Conservation (phyloP, 1,140 invertebrate species). For the Drosophila jambulina region DNA sequence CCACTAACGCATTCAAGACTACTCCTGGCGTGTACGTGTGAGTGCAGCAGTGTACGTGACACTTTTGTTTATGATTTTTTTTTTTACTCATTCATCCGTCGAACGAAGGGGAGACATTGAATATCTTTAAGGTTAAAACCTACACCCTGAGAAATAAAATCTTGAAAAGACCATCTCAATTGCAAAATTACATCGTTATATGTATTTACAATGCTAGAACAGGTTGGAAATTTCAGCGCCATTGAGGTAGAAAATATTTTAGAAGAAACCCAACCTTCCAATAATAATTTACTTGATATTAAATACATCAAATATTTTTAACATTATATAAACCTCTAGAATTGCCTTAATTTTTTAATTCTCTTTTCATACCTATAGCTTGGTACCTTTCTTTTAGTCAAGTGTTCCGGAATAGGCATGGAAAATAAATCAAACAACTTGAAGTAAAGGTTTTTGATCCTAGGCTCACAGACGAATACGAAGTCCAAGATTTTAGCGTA, state of each 20-base stretch:
- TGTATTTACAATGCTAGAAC: not conserved
- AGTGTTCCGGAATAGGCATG: conserved; percentile 49
- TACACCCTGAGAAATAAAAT: conserved; percentile 15
- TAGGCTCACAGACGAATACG: conserved; percentile 55
- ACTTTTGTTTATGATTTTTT: conserved; percentile 76
- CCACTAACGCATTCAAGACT: conserved; percentile 11
- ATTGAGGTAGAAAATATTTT: not conserved
- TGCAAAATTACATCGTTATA: not conserved
- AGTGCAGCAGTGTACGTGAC: conserved; percentile 65
- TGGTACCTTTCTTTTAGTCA: not conserved
- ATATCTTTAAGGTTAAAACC: conserved; percentile 68
- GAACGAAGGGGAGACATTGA: conserved; percentile 58
- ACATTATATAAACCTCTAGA: not conserved
- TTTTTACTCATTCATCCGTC: conserved; percentile 55
- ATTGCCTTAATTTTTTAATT: no score
- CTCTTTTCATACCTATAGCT: no score
- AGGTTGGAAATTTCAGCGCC: not conserved
- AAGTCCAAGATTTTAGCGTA: conserved; percentile 62
- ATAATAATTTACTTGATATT: not conserved
- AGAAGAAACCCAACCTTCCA: not conserved
- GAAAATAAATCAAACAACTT: conserved; percentile 58
- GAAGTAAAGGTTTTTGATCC: conserved; percentile 77
- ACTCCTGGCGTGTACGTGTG: conserved; percentile 30
- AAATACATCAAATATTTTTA: no score
- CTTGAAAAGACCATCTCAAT: not conserved